Evolutionary conservation across 2,113 vertebrate species (phyloP), one percentile per base, ranked within the genome.

Genomic region (Hyperopisus bebe): DNA sequence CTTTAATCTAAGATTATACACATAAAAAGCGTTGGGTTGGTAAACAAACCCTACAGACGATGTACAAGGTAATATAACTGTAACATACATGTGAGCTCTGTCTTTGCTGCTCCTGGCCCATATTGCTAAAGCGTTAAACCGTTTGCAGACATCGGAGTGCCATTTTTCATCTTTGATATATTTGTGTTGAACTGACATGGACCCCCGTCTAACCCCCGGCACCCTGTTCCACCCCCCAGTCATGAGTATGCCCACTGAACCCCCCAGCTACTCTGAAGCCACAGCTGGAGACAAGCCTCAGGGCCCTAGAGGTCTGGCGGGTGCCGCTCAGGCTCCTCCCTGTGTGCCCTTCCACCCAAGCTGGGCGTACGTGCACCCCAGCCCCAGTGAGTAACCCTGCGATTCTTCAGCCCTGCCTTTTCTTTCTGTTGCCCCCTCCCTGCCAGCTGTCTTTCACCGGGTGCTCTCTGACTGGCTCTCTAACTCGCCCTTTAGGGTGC

Each of bases 221-320:
- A 31, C 11, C 8, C 9, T 51, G 24, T 53, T 2, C 84, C 27
- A 31, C 27, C 27, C 8, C 3, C 44, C 9, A 48, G 50, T 48
- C 82, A 93, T 93, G 92, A 90, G 90, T 84, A 27, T 91, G 53
- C 92, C 92, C 21, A 50, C 91, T 3, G 91, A 91, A 1, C 92
- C 92, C 27, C 93, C 93, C 15, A 93, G 90, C 91, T 92, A 93
- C 31, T 90, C 90, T 31, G 93, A 93, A 84, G 91, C 92, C 51
- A 92, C 91, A 48, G 91, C 93, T 27, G 91, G 93, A 53, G 91
- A 91, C 88, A 92, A 92, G 88, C 90, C 91, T 62, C 70, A 48
- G 19, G 89, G 89, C 17, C 31, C n/a, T 3, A 46, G 44, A 31
- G 53, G 48, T 15, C 47, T 35, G 7, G 27, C 44, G 8, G 66